These are phyloP conservation scores for Agraylea sexmaculata DNA, from an alignment of 1,140 invertebrate species.

Conservation along the genomic window DNA sequence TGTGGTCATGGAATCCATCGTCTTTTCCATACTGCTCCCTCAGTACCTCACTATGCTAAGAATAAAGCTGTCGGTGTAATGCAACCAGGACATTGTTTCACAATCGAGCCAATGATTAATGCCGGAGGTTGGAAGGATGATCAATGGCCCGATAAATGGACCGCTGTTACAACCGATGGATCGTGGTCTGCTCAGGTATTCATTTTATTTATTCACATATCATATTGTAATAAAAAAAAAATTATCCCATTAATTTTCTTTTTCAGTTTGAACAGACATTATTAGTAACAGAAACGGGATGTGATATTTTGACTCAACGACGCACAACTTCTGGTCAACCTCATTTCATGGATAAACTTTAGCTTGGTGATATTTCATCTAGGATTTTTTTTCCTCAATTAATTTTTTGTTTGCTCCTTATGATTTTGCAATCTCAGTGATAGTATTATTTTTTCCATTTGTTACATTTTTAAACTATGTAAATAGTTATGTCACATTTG, in stretches of 20 bases:
- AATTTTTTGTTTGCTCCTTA: too few relatives aligned
- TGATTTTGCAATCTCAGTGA: too few relatives aligned
- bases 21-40: constrained; percentile 95
- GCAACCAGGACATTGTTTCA: constrained; percentile 95
- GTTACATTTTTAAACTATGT: too few relatives aligned
- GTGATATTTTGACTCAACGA: constrained; percentile 85
- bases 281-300: constrained; percentile 91
- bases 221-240: too few relatives aligned
- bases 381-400: too few relatives aligned
- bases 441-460: too few relatives aligned
- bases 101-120: constrained; percentile 76
- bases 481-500: too few relatives aligned
- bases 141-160: constrained; percentile 98
- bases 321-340: constrained; percentile 59
- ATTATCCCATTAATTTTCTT: constrained; percentile 12
- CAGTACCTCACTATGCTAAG: constrained; percentile 99
- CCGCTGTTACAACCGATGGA: constrained; percentile 92
- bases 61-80: constrained; percentile 97
- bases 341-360: constrained; percentile 82
- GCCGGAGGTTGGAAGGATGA: constrained; percentile 69
- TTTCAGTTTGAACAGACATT: constrained; percentile 96
- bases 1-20: constrained; percentile 98
- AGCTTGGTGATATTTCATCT: too few relatives aligned
- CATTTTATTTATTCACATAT: neutral
- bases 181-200: constrained; percentile 67